A percentile compares a stretch with the other conserved stretches of the same genome.
phyloP scores from a whole-genome alignment of 2,113 vertebrate genomes.

The Nesoenas mayeri region DNA sequence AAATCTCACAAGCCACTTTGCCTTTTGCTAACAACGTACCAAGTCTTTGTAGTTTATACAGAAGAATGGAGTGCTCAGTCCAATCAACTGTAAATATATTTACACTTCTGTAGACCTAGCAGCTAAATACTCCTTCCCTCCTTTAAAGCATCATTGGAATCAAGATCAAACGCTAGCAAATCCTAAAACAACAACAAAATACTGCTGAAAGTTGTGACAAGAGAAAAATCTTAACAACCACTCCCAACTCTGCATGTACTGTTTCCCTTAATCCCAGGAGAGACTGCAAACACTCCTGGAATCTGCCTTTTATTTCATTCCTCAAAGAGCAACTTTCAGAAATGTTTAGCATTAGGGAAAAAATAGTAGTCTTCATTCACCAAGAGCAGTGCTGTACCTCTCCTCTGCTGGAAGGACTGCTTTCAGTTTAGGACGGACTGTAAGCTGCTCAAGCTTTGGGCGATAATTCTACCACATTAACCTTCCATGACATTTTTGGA shows the following conservation, averaged over 20 bases:
- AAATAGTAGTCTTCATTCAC: conserved; percentile 28
- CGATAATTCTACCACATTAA: neutral
- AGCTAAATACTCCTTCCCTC: conserved; percentile 23
- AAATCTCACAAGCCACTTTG: conserved; percentile 5
- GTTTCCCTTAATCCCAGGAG: neutral
- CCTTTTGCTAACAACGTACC: neutral
- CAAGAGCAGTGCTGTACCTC: neutral
- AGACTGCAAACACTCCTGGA: neutral
- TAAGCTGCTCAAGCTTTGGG: neutral
- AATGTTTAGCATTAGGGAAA: neutral
- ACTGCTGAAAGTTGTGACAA: neutral
- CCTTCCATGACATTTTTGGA: neutral
- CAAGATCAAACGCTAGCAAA: conserved; percentile 18
- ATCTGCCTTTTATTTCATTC: neutral
- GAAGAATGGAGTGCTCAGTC: conserved; percentile 37
- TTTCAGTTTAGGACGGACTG: neutral
- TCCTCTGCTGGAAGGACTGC: neutral
- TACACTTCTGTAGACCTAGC: conserved; percentile 40
- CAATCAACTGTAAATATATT: conserved; percentile 26
- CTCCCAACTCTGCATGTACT: neutral
- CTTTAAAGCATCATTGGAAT: conserved; percentile 41
- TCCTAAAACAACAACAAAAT: conserved; percentile 33
- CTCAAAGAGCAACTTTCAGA: neutral
- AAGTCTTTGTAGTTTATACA: conserved; percentile 9
- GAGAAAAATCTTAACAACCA: neutral